phyloP scores from a whole-genome alignment of 2,888 invertebrate species.

The Epsilonema sp. region DNA sequence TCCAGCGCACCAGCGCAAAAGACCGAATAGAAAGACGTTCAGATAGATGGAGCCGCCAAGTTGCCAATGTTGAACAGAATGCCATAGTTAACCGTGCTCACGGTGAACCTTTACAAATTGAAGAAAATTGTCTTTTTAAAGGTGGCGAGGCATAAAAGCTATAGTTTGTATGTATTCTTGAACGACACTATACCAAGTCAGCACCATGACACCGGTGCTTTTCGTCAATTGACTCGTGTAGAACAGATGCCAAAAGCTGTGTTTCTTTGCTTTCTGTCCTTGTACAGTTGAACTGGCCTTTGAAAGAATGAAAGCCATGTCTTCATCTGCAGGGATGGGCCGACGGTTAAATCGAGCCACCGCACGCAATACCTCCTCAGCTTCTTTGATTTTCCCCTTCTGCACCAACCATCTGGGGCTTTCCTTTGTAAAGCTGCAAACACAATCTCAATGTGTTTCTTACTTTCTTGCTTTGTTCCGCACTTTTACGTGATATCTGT shows the following conservation, averaged over 20 bases:
- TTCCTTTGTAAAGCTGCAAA: slow-evolving; percentile 10
- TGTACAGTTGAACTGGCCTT: no score
- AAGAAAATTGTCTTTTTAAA: no score
- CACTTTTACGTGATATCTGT: no score
- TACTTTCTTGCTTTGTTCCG: no score
- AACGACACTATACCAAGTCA: no score
- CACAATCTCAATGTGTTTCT: no score
- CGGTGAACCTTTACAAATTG: not conserved
- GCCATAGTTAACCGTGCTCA: not conserved
- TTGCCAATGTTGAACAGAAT: not conserved
- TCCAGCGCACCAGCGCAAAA: not conserved
- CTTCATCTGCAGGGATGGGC: slow-evolving; percentile 1
- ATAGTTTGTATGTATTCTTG: no score
- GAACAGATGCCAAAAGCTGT: not conserved
- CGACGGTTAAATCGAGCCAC: slow-evolving; percentile 13
- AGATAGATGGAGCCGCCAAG: not conserved
- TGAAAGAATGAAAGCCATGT: not conserved
- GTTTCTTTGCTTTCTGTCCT: not conserved
- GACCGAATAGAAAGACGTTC: not conserved
- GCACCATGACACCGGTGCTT: not conserved
- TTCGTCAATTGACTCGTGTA: not conserved
- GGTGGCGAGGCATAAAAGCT: no score
- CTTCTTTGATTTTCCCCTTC: slow-evolving; percentile 11
- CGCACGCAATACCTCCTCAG: slow-evolving; percentile 7
- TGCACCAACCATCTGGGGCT: slow-evolving; percentile 14